These are phyloP conservation scores for Corydoras maculifer DNA, from an alignment of 2,113 vertebrate species.

Conservation along the genomic window DNA sequence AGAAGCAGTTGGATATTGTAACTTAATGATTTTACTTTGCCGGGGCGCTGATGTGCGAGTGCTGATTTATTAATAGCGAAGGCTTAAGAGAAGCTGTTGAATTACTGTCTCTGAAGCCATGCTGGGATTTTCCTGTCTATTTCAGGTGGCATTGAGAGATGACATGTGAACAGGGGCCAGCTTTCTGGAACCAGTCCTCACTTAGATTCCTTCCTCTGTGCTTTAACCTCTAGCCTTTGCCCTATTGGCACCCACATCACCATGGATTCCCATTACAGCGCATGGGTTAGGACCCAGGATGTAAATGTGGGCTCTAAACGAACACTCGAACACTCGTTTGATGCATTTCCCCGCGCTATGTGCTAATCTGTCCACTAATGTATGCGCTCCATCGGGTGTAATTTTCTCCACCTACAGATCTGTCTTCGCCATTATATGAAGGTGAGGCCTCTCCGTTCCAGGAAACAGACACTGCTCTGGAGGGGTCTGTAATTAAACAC, in stretches of 20 bases:
- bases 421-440: constrained; percentile 43
- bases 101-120: constrained; percentile 36
- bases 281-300: constrained; percentile 33
- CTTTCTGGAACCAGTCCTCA: constrained; percentile 51
- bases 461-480: constrained; percentile 55
- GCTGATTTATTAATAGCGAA: constrained; percentile 44
- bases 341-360: constrained; percentile 10
- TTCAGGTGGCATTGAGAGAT: constrained; percentile 52
- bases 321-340: neutral
- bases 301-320: neutral
- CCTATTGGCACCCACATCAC: constrained; percentile 53
- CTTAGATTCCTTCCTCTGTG: constrained; percentile 57
- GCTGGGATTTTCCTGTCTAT: constrained; percentile 48
- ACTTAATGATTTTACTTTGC: constrained; percentile 45
- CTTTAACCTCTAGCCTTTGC: constrained; percentile 53
- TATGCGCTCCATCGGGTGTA: constrained; percentile 33
- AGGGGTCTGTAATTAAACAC: constrained; percentile 70
- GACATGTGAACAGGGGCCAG: constrained; percentile 52
- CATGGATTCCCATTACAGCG: constrained; percentile 37
- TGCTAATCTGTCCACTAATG: neutral
- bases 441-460: constrained; percentile 54
- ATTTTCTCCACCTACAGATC: constrained; percentile 34
- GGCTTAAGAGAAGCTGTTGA: constrained; percentile 32
- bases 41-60: constrained; percentile 31
- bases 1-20: constrained; percentile 11